Evolutionary conservation across 2,113 vertebrate genomes (phyloP).

Genomic region (Rhinopithecus roxellana): DNA sequence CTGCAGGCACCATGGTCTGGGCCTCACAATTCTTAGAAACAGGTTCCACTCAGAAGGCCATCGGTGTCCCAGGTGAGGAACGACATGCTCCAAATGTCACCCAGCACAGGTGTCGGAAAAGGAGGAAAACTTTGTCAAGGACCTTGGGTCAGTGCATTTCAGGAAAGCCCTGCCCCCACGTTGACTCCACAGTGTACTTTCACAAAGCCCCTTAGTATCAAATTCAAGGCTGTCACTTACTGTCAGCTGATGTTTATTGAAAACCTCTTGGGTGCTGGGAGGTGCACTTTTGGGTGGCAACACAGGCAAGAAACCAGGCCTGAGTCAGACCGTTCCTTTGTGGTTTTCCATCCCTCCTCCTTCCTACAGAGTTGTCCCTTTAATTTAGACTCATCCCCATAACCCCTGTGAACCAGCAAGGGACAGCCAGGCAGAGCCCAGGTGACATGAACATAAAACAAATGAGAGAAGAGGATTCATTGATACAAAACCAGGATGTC

Average conservation of each 20-base stretch:
- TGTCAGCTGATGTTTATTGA: not conserved
- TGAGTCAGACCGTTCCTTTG: not conserved
- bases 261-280: not conserved
- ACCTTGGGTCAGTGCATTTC: not conserved
- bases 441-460: not conserved
- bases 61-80: not conserved
- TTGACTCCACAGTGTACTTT: not conserved
- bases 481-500: not conserved
- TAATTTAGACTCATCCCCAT: not conserved
- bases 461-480: not conserved
- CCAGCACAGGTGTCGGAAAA: not conserved
- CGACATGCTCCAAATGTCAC: not conserved
- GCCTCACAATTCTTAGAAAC: not conserved
- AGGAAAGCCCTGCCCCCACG: not conserved
- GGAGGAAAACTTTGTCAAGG: not conserved
- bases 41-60: not conserved
- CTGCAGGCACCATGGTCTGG: too few species aligned
- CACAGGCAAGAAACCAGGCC: not conserved
- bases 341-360: not conserved
- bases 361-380: not conserved
- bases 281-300: not conserved
- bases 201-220: not conserved
- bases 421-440: not conserved
- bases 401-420: not conserved
- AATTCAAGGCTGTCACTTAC: not conserved